A percentile compares a stretch with the other conserved stretches of the same genome.
phyloP scores from a whole-genome alignment of 2,888 invertebrate genomes.

The Cheilosia scutellata region DNA sequence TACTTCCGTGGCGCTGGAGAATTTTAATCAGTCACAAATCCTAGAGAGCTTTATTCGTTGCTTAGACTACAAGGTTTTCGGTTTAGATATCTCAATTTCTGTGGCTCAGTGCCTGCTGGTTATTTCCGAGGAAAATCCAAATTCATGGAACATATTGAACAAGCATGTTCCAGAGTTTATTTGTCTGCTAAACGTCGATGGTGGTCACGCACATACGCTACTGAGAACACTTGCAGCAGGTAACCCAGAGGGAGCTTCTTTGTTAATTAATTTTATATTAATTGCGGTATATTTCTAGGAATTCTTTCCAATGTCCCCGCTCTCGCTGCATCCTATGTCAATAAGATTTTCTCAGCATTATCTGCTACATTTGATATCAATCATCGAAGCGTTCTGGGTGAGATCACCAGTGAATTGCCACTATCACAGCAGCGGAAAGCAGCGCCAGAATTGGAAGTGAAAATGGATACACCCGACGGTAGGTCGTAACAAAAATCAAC shows the following conservation, averaged over 20 bases:
- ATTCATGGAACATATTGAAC: slow-evolving; percentile 85
- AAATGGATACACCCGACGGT: slow-evolving; percentile 78
- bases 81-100: slow-evolving; percentile 85
- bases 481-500: neutral
- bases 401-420: slow-evolving; percentile 72
- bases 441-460: slow-evolving; percentile 77
- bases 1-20: slow-evolving; percentile 87
- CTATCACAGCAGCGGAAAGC: slow-evolving; percentile 26
- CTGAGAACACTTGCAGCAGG: slow-evolving; percentile 86
- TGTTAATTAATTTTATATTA: neutral
- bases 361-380: slow-evolving; percentile 86
- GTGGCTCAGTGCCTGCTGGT: slow-evolving; percentile 89
- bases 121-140: slow-evolving; percentile 89
- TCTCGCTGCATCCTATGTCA: slow-evolving; percentile 84
- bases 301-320: slow-evolving; percentile 86
- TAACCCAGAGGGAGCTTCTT: slow-evolving; percentile 40
- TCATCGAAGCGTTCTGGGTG: slow-evolving; percentile 85
- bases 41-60: slow-evolving; percentile 87
- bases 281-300: slow-evolving; percentile 78
- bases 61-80: slow-evolving; percentile 86
- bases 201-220: slow-evolving; percentile 81
- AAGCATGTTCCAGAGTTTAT: slow-evolving; percentile 85
- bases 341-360: slow-evolving; percentile 85
- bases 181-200: slow-evolving; percentile 83
- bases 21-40: slow-evolving; percentile 87